Base-by-base conservation (phyloP, 2,113 vertebrate genomes). In the Edolisoma coerulescens region DNA sequence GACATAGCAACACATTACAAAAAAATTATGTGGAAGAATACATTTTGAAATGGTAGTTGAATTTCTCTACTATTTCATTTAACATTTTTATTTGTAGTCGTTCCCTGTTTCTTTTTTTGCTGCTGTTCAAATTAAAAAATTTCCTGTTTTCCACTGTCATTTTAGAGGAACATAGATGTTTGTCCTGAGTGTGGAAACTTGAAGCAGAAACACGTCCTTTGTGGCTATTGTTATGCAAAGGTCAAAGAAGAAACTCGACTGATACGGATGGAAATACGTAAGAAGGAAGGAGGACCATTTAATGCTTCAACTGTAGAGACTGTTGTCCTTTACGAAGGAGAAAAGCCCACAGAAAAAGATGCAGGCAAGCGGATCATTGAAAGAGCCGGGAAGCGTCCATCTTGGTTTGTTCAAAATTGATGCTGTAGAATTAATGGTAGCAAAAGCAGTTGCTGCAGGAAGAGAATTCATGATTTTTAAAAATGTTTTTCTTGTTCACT, bases 181-280 rank as follows among this genome's bases (percentile, higher is more conserved):
- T 99, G 99, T 96, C 98, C 94, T 28, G 98, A 99, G 90, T 99
- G 99, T 94, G 99, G 99, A 79, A 98, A 99, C 94, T 74, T 99
- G 95, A 99, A 99, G 95, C 98, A 98, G 98, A 99, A 99, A 60
- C 99, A 99, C 0, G 41, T 98, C 60, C 97, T 99, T 78, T 99
- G 99, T 96, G 98, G 98, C 83, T 99, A 98, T 85, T 99, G 99
- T 97, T 99, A 99, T 3, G 95, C 97, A 26, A 99, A 99, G 64
- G 98, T 99, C 49, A 82, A 97, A 87, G 97, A 69, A 81, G 99
- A 99, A 97, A 99, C 99, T 1, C 39, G 19, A 18, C 76, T 96
- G 83, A 98, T 99, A 88, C 97, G 98, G 68, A 63, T 85, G 11
- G 98, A 99, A 97, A 99, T 99, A 3, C 3, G 69, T 35, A 97